Conservation (phyloP, 2,113 vertebrate species). For the Polypterus bichir region DNA sequence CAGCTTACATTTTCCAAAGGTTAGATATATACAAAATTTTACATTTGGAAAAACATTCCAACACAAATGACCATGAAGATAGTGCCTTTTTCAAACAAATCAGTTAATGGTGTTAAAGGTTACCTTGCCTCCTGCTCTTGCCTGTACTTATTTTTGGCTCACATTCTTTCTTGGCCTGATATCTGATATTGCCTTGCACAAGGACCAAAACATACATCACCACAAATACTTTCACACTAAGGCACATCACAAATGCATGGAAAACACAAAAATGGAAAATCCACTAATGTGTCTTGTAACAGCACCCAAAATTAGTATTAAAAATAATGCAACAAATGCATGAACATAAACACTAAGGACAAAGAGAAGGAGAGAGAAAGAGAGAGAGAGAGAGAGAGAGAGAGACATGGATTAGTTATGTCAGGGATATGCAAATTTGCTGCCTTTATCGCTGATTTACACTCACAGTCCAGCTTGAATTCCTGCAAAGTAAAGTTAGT, state of each 20-base stretch:
- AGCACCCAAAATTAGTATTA: slow-evolving; percentile 1
- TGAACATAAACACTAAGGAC: slow-evolving; percentile 11
- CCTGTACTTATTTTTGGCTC: slow-evolving; percentile 3
- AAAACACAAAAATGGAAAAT: slow-evolving; percentile 25
- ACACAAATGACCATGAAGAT: no score
- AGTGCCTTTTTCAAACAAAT: no score
- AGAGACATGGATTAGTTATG: slow-evolving; percentile 49
- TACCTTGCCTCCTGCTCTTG: no score
- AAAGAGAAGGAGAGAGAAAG: slow-evolving; percentile 26
- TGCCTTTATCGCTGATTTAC: slow-evolving; percentile 54
- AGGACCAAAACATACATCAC: slow-evolving; percentile 46
- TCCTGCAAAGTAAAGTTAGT: no score
- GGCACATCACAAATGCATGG: slow-evolving; percentile 30
- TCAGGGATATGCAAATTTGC: slow-evolving; percentile 48
- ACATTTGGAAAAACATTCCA: no score
- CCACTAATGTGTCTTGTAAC: slow-evolving; percentile 6
- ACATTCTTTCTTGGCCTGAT: slow-evolving; percentile 46
- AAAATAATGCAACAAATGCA: slow-evolving; percentile 5
- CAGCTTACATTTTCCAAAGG: no score
- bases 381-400: slow-evolving; percentile 35
- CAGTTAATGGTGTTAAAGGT: no score
- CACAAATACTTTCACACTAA: slow-evolving; percentile 42
- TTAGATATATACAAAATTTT: no score
- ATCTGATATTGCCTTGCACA: slow-evolving; percentile 52
- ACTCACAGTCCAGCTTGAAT: no score